These are phyloP conservation scores for Sebastes cheni DNA, from an alignment of 2,797 vertebrate genomes.

Conservation along the genomic window DNA sequence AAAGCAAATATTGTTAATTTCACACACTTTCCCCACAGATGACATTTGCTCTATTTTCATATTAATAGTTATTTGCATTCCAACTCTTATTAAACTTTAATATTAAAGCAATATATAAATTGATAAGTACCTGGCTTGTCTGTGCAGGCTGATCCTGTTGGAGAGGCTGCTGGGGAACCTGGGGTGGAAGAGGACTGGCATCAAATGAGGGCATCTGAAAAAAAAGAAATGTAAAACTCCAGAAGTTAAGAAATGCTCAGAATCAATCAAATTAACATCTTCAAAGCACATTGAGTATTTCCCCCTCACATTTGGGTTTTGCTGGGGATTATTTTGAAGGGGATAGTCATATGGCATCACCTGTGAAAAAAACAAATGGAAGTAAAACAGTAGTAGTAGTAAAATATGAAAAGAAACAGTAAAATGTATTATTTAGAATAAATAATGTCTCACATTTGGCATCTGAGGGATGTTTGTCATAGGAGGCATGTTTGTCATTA, in stretches of 20 bases:
- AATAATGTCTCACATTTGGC: conserved; percentile 57
- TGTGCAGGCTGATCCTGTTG: conserved; percentile 61
- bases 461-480: conserved; percentile 48
- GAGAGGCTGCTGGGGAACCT: conserved; percentile 65
- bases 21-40: not conserved
- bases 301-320: conserved; percentile 71
- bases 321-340: conserved; percentile 68
- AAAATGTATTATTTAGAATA: not conserved
- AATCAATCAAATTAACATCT: not conserved
- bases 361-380: conserved; percentile 51
- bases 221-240: not conserved
- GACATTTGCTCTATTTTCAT: not conserved
- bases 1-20: not conserved
- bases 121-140: conserved; percentile 66
- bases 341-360: conserved; percentile 69
- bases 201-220: conserved; percentile 61
- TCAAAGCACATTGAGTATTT: not conserved
- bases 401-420: not conserved
- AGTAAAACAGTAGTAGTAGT: not conserved
- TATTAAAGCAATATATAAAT: not conserved
- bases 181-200: conserved; percentile 62
- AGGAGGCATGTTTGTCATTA: conserved; percentile 58
- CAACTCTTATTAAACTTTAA: not conserved
- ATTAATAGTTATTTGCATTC: not conserved
- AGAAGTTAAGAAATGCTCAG: not conserved